A percentile compares a stretch with the other conserved stretches of the same genome.
Evolutionary conservation across 1,140 invertebrate genomes (phyloP).

Genomic region (Spodoptera litura): DNA sequence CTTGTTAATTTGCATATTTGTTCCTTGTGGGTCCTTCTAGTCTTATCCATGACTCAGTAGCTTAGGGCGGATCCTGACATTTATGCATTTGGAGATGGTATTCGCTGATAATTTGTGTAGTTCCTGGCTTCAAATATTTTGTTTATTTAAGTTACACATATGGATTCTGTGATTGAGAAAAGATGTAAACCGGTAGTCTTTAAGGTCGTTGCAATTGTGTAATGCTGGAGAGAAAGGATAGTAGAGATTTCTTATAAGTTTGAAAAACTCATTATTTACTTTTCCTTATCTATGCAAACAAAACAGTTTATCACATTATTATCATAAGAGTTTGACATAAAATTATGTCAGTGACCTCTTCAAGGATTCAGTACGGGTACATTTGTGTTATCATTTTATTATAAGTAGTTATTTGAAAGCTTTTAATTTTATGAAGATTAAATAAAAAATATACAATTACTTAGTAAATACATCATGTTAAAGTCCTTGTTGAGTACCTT

Average conservation of each 20-base stretch:
- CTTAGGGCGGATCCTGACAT: neutral
- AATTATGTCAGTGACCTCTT: slow-evolving; percentile 39
- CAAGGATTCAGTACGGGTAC: slow-evolving; percentile 14
- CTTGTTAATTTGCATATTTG: slow-evolving; percentile 50
- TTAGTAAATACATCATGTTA: too few species aligned
- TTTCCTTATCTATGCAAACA: slow-evolving; percentile 13
- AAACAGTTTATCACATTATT: neutral
- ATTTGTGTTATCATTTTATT: slow-evolving; percentile 11
- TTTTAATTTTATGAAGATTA: neutral
- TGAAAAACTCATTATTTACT: slow-evolving; percentile 16
- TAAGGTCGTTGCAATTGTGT: neutral
- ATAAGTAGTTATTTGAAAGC: neutral
- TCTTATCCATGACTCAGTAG: neutral
- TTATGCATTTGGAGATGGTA: neutral
- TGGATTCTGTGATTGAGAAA: slow-evolving; percentile 5
- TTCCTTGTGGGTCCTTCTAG: slow-evolving; percentile 13
- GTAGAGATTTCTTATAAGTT: neutral
- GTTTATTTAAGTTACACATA: slow-evolving; percentile 15
- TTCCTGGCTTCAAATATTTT: slow-evolving; percentile 13
- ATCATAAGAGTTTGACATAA: slow-evolving; percentile 29
- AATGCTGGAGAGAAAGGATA: neutral
- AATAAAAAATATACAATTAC: neutral
- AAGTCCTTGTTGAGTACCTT: too few species aligned
- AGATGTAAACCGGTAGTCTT: too few species aligned
- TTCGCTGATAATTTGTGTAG: neutral